Percentiles rank a stretch among this genome's conserved stretches.
phyloP scores from a whole-genome alignment of 2,888 invertebrate species.

The Stramonita haemastoma region DNA sequence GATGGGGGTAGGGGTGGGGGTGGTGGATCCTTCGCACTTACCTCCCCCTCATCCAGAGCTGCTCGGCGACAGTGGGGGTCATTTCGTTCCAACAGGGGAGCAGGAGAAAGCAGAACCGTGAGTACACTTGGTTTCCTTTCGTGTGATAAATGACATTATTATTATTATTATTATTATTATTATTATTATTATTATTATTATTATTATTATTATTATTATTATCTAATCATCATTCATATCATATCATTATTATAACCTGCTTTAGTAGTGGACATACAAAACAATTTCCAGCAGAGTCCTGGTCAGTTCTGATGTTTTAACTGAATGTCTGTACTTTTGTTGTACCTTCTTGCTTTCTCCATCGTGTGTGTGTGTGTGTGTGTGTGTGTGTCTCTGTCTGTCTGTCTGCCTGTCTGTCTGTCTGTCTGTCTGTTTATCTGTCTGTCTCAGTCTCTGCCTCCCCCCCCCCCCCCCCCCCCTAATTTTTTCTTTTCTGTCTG shows the following conservation, averaged over 20 bases:
- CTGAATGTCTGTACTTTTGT: too few relatives aligned
- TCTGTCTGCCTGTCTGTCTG: background rate
- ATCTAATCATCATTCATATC: background rate
- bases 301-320: background rate
- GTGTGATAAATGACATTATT: background rate
- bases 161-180: background rate
- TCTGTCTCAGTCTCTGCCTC: constrained; percentile 2
- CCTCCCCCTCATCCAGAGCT: constrained; percentile 56
- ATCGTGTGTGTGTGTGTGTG: background rate
- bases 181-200: background rate
- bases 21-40: constrained; percentile 41
- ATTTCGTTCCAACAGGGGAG: constrained; percentile 36
- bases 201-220: background rate
- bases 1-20: constrained; percentile 22
- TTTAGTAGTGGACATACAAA: background rate
- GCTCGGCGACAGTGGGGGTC: constrained; percentile 12
- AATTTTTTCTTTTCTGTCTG: background rate
- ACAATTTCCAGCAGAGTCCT: background rate
- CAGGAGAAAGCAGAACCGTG: constrained; percentile 40
- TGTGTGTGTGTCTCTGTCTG: constrained; percentile 1
- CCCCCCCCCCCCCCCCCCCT: too few relatives aligned
- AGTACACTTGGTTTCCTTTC: constrained; percentile 5
- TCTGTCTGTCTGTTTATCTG: background rate
- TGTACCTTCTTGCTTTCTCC: background rate
- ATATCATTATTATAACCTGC: background rate